Evolutionary conservation across 2,113 vertebrate species (phyloP).

Genomic region (Redunca redunca): DNA sequence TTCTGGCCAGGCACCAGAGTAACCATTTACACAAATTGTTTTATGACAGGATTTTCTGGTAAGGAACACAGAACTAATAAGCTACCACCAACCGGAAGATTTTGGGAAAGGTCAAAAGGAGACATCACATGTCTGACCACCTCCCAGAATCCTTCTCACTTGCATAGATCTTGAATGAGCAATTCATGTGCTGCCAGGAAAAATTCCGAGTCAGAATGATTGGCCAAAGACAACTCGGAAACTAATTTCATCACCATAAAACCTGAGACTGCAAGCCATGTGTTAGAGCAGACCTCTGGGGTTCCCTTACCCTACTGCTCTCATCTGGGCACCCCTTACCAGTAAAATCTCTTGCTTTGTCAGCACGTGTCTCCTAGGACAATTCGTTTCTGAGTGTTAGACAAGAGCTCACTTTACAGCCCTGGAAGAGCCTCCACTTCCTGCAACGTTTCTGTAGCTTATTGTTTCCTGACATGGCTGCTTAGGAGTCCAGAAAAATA

Average conservation of each 20-base stretch:
- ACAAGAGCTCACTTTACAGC: not conserved
- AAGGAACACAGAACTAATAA: not conserved
- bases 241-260: not conserved
- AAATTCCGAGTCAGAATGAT: not conserved
- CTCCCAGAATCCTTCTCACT: not conserved
- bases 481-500: not conserved
- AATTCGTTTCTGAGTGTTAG: not conserved
- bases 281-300: not conserved
- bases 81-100: not conserved
- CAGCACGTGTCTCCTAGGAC: not conserved
- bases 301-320: not conserved
- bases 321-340: not conserved
- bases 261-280: not conserved
- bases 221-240: not conserved
- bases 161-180: not conserved
- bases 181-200: rapidly evolving
- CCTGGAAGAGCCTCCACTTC: rapidly evolving
- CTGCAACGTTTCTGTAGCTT: not conserved
- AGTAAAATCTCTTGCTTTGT: not conserved
- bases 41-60: not conserved
- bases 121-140: not conserved
- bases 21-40: not conserved
- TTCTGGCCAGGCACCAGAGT: not conserved
- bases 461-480: not conserved
- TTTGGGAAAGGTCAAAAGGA: not conserved